Base-by-base conservation (phyloP, 2,888 invertebrate genomes). In the Megalurothrips usitatus region DNA sequence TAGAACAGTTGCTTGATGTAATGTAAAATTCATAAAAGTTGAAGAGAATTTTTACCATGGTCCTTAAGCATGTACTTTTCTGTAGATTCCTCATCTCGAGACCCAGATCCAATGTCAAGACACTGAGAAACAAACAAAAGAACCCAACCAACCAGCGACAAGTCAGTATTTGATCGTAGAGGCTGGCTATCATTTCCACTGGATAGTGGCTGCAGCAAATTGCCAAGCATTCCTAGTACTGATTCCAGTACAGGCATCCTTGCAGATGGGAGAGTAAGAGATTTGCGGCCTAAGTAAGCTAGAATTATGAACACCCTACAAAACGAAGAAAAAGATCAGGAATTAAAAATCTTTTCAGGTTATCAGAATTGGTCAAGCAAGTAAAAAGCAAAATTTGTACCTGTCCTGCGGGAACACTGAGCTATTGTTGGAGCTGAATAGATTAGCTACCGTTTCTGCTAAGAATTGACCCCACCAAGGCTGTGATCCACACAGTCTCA, bases 391-490 rank as follows among this genome's bases (percentile, higher is more conserved):
- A 26, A 80, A 34, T 34, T 83, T 85, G 83, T 86, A 94, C 94
- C 96, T 92, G 88, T 97, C 96, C 85, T 96, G 94, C 19, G 96
- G 94, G 83, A 94, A 94, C 80, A 94, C 92, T 84, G 92, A 91
- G 47, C 92, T 92, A 84, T 94, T 94, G 79, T 93, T 92, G 0
- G 94, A 92, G 0, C 94, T 92, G 86, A 95, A 96, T 85, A 96
- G 92, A 83, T 91, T 90, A 34, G 92, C 91, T 81, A 97, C 90
- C 47, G 94, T 94, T 85, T 94, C 93, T 0, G 96, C 94, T n/a
- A 97, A 89, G 85, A 95, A 96, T 84, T 92, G 91, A 78, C 97
- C 97, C 97, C 97, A 97, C 94, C 96, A 97, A 14, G 90, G 89
- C 86, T 92, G 92, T 81, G 91, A 89, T 80, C 93, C 93, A 85